These are phyloP conservation scores for Montipora capricornis DNA, from an alignment of 64 coral and sea anemone genomes.

Conservation along the genomic window DNA sequence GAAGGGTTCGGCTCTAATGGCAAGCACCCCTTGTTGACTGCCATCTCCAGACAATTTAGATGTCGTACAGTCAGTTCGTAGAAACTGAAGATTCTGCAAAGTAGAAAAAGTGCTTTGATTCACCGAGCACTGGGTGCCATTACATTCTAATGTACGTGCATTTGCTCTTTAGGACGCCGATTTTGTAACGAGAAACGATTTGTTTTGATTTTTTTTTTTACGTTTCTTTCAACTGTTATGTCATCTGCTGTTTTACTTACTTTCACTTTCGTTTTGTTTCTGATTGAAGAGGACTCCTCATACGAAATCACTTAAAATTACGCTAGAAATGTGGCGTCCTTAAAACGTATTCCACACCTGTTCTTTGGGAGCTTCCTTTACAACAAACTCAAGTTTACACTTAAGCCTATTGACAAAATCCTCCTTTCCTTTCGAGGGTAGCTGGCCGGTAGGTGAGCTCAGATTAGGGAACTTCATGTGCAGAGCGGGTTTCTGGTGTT, in stretches of 20 bases:
- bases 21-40: not conserved
- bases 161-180: too few relatives aligned
- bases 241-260: too few relatives aligned
- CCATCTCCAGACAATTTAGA: not conserved
- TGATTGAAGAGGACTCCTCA: too few relatives aligned
- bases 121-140: too few relatives aligned
- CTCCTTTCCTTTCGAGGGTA: not conserved
- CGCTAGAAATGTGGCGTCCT: not conserved
- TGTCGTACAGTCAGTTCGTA: not conserved
- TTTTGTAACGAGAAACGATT: too few relatives aligned
- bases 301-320: too few relatives aligned
- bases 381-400: not conserved
- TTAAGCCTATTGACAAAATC: not conserved
- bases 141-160: too few relatives aligned
- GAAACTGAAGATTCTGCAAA: not conserved
- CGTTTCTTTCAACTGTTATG: not conserved
- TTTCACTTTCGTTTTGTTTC: too few relatives aligned
- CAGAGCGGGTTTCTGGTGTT: not conserved
- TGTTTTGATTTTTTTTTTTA: too few relatives aligned
- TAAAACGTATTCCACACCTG: not conserved
- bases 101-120: too few relatives aligned
- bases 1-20: not conserved
- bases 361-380: not conserved
- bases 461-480: not conserved
- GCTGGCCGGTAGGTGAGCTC: not conserved